These are phyloP conservation scores for Prionailurus bengalensis DNA, from an alignment of 2,113 vertebrate species.

Conservation along the genomic window DNA sequence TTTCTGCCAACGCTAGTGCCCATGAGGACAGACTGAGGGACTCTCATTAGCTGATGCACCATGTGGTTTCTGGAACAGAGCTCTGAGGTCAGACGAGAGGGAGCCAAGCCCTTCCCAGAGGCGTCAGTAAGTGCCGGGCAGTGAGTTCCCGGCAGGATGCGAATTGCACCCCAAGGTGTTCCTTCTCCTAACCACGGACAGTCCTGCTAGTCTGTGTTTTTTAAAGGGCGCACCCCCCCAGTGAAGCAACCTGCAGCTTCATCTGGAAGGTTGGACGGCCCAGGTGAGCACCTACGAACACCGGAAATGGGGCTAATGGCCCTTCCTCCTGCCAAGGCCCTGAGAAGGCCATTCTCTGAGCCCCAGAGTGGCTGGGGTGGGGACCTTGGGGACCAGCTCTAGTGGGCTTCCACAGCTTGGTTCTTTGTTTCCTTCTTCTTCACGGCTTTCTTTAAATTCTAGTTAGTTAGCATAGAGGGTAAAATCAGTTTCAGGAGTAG, in stretches of 20 bases:
- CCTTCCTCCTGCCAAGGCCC: too few relatives aligned
- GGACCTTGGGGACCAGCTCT: accelerated
- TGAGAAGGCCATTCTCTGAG: not conserved
- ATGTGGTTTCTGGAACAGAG: not conserved
- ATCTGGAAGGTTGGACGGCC: not conserved
- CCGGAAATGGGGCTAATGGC: not conserved
- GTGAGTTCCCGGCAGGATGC: not conserved
- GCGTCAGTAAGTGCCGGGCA: too few relatives aligned
- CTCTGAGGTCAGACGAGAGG: not conserved
- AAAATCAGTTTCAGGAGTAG: too few relatives aligned
- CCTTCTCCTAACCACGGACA: not conserved
- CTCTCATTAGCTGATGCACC: not conserved
- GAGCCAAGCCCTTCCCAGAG: not conserved
- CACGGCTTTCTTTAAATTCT: too few relatives aligned
- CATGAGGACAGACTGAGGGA: not conserved
- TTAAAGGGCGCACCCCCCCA: not conserved
- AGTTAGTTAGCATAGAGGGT: too few relatives aligned
- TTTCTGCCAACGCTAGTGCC: constrained; percentile 18
- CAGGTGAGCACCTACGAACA: not conserved
- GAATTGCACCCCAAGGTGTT: not conserved
- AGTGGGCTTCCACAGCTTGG: not conserved
- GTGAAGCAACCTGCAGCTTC: accelerated
- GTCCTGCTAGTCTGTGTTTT: not conserved
- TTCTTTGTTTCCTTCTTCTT: too few relatives aligned
- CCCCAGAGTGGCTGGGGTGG: not conserved